Percentiles rank a stretch among this genome's conserved stretches.
Conservation (phyloP, 2,888 invertebrate genomes). For the Ochropacha duplaris region DNA sequence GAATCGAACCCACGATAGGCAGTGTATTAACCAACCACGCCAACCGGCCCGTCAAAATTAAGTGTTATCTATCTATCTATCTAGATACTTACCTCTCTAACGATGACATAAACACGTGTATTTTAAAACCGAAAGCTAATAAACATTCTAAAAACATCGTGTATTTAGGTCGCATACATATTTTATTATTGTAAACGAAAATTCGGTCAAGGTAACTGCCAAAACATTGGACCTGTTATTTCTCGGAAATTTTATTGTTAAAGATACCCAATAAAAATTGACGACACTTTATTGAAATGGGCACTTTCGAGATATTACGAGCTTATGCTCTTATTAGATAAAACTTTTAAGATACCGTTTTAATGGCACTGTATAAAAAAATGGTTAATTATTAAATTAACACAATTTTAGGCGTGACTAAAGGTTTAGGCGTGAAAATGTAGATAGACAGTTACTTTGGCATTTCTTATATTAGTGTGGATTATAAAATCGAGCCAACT, state of each 20-base stretch:
- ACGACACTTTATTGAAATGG: background rate
- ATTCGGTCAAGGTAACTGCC: slow-evolving; percentile 42
- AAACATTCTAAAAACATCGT: slow-evolving; percentile 26
- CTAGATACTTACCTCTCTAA: background rate
- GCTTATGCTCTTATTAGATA: background rate
- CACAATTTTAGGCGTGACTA: too few relatives aligned
- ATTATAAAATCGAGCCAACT: too few relatives aligned
- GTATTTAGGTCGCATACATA: slow-evolving; percentile 38
- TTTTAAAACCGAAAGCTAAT: background rate
- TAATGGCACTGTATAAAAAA: too few relatives aligned
- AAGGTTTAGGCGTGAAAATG: too few relatives aligned
- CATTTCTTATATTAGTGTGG: too few relatives aligned
- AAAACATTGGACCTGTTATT: slow-evolving; percentile 3
- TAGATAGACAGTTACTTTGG: too few relatives aligned
- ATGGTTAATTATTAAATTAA: too few relatives aligned
- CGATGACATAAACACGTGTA: background rate
- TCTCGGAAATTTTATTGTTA: background rate
- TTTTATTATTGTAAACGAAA: slow-evolving; percentile 8
- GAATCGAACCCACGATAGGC: too few relatives aligned
- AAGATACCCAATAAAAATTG: background rate
- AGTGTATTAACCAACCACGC: too few relatives aligned
- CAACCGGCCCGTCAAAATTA: too few relatives aligned
- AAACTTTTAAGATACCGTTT: background rate
- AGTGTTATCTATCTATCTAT: too few relatives aligned
- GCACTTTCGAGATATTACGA: background rate